A percentile compares a stretch with the other conserved stretches of the same genome.
Conservation (phyloP, 1,140 invertebrate species). For the Procambarus clarkii region DNA sequence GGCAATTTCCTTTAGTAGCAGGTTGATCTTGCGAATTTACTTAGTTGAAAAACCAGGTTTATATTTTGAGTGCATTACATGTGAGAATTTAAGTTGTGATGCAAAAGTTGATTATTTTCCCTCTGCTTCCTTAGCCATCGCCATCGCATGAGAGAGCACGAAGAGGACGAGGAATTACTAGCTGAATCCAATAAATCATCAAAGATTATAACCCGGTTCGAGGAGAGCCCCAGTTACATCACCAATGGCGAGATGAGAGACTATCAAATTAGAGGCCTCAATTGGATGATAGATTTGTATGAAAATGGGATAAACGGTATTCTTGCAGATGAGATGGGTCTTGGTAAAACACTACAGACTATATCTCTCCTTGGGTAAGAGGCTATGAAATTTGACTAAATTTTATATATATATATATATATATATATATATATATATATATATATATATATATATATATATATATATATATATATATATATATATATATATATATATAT, state of each 20-base stretch:
- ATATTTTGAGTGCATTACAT: background rate
- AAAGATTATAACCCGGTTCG: constrained; percentile 90
- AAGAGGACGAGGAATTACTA: constrained; percentile 98
- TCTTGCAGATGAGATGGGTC: constrained; percentile 99
- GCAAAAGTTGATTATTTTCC: background rate
- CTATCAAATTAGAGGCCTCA: constrained; percentile 98
- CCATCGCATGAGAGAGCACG: constrained; percentile 98
- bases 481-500: too few species aligned
- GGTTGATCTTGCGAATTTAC: too few species aligned
- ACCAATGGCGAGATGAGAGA: constrained; percentile 96
- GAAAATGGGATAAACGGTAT: constrained; percentile 99
- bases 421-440: background rate
- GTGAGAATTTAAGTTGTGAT: background rate
- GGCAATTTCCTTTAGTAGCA: background rate
- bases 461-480: too few species aligned
- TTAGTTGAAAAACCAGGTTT: too few species aligned
- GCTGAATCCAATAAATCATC: constrained; percentile 88
- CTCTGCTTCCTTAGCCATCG: constrained; percentile 84
- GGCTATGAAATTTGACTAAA: background rate
- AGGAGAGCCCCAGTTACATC: constrained; percentile 91
- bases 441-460: too few species aligned
- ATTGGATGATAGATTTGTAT: constrained; percentile 99
- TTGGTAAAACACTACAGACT: constrained; percentile 99
- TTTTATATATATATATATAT: background rate
- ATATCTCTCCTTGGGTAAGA: constrained; percentile 93